phyloP scores from a whole-genome alignment of 2,888 invertebrate genomes.

The Xestia ashworthii region DNA sequence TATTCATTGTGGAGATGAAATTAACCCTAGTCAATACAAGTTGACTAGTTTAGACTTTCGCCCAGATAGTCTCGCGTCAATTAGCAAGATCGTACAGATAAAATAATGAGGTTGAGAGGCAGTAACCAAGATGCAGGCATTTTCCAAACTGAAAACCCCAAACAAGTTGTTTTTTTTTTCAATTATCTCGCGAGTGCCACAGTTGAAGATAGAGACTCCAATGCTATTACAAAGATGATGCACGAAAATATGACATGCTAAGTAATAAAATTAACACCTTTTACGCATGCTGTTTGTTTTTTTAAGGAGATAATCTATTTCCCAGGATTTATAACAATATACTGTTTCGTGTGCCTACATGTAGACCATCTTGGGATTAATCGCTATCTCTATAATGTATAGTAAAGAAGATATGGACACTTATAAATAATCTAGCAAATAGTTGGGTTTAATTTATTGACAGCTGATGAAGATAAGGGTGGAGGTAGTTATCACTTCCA shows the following conservation, averaged over 20 bases:
- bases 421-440: slow-evolving; percentile 34
- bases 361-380: slow-evolving; percentile 23
- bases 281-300: background rate
- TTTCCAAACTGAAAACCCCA: background rate
- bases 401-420: slow-evolving; percentile 28
- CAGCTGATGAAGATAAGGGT: slow-evolving; percentile 77
- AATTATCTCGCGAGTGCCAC: background rate
- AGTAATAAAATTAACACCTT: slow-evolving; percentile 3
- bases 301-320: slow-evolving; percentile 2
- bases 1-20: slow-evolving; percentile 21
- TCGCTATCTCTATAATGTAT: slow-evolving; percentile 40
- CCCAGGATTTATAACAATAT: slow-evolving; percentile 24
- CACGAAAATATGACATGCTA: background rate
- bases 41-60: background rate
- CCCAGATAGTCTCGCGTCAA: background rate
- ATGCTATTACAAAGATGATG: background rate
- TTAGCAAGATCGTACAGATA: background rate
- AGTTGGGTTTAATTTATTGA: slow-evolving; percentile 73
- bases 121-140: background rate
- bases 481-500: slow-evolving; percentile 72
- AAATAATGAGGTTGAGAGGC: background rate
- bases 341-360: slow-evolving; percentile 11
- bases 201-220: background rate
- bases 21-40: background rate
- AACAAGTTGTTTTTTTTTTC: background rate